Conservation (phyloP, 1,140 invertebrate genomes). For the Phortica variegata region DNA sequence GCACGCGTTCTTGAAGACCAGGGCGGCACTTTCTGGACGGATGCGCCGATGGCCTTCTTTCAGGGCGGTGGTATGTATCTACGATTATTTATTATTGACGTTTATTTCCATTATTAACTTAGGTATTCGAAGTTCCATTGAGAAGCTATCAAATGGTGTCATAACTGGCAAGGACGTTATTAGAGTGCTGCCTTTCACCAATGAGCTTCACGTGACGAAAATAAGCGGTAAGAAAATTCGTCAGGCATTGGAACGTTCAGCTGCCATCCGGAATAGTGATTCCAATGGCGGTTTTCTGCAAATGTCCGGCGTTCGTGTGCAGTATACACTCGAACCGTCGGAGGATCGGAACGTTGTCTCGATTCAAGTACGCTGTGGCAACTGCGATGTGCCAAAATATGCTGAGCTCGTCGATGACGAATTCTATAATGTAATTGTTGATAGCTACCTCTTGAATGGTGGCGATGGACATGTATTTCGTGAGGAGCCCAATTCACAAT, state of each 20-base stretch:
- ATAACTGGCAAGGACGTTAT: slow-evolving; percentile 47
- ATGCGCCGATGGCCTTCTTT: slow-evolving; percentile 72
- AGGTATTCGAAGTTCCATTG: slow-evolving; percentile 49
- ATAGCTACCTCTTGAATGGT: slow-evolving; percentile 30
- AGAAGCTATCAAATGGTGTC: slow-evolving; percentile 29
- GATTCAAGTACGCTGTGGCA: slow-evolving; percentile 59
- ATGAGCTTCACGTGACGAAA: slow-evolving; percentile 58
- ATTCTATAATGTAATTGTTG: slow-evolving; percentile 60
- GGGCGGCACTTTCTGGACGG: slow-evolving; percentile 65
- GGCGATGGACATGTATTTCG: slow-evolving; percentile 39
- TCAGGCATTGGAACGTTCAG: slow-evolving; percentile 61
- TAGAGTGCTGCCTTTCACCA: slow-evolving; percentile 63
- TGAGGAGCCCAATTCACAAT: background rate
- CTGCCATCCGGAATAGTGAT: slow-evolving; percentile 58
- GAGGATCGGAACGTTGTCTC: slow-evolving; percentile 59
- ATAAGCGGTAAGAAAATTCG: slow-evolving; percentile 58
- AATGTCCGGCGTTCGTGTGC: slow-evolving; percentile 62
- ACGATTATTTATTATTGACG: background rate
- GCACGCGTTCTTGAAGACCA: slow-evolving; percentile 59
- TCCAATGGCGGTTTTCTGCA: slow-evolving; percentile 65
- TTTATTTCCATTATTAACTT: background rate
- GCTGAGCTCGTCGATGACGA: slow-evolving; percentile 48
- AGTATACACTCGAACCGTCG: slow-evolving; percentile 59
- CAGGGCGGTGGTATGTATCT: slow-evolving; percentile 64
- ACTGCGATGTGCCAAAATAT: slow-evolving; percentile 59